Evolutionary conservation across 2,113 vertebrate genomes (phyloP), one percentile per base, ranked within the genome.

Genomic region (Macquaria australasica): DNA sequence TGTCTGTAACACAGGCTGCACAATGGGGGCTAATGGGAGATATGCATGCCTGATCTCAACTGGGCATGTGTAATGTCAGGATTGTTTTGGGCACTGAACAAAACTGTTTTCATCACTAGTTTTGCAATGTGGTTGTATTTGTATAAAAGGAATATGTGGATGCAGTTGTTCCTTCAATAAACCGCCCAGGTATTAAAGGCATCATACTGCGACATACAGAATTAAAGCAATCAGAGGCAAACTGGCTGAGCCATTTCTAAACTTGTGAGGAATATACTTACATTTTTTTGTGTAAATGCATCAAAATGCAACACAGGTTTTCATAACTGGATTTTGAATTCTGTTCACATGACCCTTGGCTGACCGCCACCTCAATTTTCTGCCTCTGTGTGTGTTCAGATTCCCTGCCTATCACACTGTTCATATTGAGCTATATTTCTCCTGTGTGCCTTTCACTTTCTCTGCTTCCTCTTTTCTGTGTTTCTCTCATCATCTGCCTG

Each of bases 1-100:
- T 62, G 77, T 59, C 31, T 82, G 70, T 73, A 74, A 50, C 74
- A 63, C 86, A 68, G 69, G 78, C 77, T 58, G 74, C 67, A 53
- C 73, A 73, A 58, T 55, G 79, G 72, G 77, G 73, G 37, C 82
- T 86, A 76, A 86, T 84, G 87, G 71, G 79, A 76, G 73, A 66
- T 45, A 51, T 71, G 84, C 78, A 81, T 87, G 81, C 76, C 79
- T 84, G 74, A 76, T 75, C 82, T 67, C 45, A 66, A 81, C 70
- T 51, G 76, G 60, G 78, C 73, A 84, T 88, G 75, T 62, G 87
- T 53, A 72, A 73, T 74, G 72, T 64, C 34, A 60, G 48, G 69
- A 67, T 86, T 84, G 71, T 73, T 74, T 75, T 45, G 55, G 69
- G 31, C 31, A 34, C 34, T 25, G 72, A 71, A 63, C 50, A 62